Evolutionary conservation across 2,797 vertebrate species (phyloP).

Genomic region (Paguma larvata): DNA sequence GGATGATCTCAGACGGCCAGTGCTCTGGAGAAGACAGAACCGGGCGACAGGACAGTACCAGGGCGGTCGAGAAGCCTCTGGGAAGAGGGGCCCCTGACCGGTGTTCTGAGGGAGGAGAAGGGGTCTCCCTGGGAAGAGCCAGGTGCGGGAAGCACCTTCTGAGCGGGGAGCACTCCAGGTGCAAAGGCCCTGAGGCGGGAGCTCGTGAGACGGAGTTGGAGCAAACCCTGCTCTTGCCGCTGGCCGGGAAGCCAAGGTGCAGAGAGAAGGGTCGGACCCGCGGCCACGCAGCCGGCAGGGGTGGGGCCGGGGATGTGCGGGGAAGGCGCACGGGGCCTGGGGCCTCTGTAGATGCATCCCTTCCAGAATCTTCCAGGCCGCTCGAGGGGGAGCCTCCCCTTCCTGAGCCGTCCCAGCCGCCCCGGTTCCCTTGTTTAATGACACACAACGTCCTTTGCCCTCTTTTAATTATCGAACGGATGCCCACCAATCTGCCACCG

Average conservation of each 20-base stretch:
- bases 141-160: not conserved
- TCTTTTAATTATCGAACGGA: not conserved
- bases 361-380: not conserved
- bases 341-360: not conserved
- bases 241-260: not conserved
- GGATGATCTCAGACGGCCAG: not conserved
- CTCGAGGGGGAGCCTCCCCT: not conserved
- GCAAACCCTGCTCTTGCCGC: no score
- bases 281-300: not conserved
- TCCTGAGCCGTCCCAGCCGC: not conserved
- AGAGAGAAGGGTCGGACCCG: not conserved
- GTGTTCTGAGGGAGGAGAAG: not conserved
- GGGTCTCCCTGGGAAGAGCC: not conserved
- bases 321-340: not conserved
- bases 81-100: not conserved
- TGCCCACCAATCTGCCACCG: not conserved
- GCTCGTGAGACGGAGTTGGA: no score
- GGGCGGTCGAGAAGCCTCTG: not conserved
- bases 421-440: constrained; percentile 1
- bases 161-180: not conserved
- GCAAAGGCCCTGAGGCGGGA: not conserved
- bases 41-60: not conserved
- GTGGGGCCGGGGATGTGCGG: not conserved
- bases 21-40: not conserved
- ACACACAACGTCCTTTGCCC: not conserved